Percentiles rank a stretch among this genome's conserved stretches.
Conservation (phyloP, 2,113 vertebrate genomes). For the Felis catus region DNA sequence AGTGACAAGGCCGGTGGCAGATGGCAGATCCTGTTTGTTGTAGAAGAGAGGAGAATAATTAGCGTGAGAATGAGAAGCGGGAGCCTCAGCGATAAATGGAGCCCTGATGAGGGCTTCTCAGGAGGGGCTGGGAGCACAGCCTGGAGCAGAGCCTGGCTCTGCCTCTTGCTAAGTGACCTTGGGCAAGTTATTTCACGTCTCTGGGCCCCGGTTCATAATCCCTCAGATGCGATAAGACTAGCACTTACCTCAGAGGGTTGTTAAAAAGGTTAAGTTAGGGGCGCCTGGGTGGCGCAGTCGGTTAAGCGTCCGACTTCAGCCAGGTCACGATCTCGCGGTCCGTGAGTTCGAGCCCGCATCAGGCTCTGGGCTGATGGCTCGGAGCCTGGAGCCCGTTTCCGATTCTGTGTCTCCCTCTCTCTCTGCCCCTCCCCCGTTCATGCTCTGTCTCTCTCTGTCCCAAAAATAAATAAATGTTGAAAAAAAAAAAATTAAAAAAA, state of each 20-base stretch:
- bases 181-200: not conserved
- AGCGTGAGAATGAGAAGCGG: conserved; percentile 38
- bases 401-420: no score
- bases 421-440: no score
- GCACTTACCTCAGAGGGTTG: not conserved
- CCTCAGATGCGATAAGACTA: not conserved
- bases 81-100: not conserved
- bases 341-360: no score
- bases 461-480: no score
- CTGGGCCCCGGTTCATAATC: not conserved
- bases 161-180: not conserved
- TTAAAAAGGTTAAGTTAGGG: not conserved
- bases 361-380: no score
- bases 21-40: conserved; percentile 26
- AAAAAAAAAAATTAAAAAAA: no score
- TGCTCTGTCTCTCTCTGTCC: no score
- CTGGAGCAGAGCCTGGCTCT: not conserved
- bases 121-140: not conserved
- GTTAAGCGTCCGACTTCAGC: no score
- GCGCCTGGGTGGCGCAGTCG: no score
- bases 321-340: no score
- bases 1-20: conserved; percentile 45
- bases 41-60: conserved; percentile 54
- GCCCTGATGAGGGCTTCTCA: not conserved
- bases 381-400: no score